Percentiles rank a stretch among this genome's conserved stretches.
Evolutionary conservation across 2,113 vertebrate genomes (phyloP).

Genomic region (Girardinichthys multiradiatus): DNA sequence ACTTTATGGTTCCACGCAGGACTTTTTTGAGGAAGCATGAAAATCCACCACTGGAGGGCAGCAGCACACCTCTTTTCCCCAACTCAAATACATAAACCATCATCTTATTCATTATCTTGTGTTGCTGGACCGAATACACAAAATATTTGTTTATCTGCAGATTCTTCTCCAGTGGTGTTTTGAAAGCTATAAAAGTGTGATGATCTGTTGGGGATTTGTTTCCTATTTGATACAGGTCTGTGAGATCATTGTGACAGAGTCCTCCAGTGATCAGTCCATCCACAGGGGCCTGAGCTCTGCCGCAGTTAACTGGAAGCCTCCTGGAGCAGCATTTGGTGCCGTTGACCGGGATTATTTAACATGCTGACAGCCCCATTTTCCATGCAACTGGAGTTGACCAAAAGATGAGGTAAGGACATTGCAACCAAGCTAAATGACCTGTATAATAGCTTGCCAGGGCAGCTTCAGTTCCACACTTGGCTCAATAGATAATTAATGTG

Average conservation of each 20-base stretch:
- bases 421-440: conserved; percentile 77
- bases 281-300: conserved; percentile 34
- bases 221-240: conserved; percentile 60
- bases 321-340: conserved; percentile 57
- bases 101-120: background rate
- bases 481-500: conserved; percentile 77
- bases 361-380: conserved; percentile 77
- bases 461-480: conserved; percentile 76
- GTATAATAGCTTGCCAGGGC: conserved; percentile 62
- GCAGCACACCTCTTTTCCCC: conserved; percentile 38
- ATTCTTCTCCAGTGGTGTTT: conserved; percentile 6
- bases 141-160: background rate
- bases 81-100: background rate
- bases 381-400: conserved; percentile 77
- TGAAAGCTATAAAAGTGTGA: conserved; percentile 23
- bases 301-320: conserved; percentile 34
- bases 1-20: background rate
- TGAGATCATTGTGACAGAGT: conserved; percentile 44
- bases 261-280: conserved; percentile 22
- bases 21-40: background rate
- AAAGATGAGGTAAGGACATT: conserved; percentile 79
- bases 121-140: background rate
- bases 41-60: conserved; percentile 57
- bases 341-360: conserved; percentile 63
- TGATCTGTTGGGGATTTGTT: conserved; percentile 28